Base-by-base conservation (phyloP, 1,140 invertebrate genomes). In the Agrypnia vestita region DNA sequence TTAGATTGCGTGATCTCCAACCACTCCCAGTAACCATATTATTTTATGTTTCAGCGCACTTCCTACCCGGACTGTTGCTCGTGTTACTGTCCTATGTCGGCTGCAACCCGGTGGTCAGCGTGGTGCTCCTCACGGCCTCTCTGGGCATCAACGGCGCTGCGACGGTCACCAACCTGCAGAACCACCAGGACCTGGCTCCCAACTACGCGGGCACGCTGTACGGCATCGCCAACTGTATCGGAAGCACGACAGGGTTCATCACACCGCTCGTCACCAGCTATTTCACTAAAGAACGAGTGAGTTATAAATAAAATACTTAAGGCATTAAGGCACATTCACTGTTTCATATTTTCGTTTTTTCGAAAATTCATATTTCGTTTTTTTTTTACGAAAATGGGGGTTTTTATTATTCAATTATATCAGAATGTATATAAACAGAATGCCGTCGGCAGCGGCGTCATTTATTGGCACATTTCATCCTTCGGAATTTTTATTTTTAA, bases 131-230 rank as follows among this genome's bases (percentile, higher is more conserved):
- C 78, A 94, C 94, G 12, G 84, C 94, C 53, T 95, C 95, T 0
- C 90, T 97, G 82, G 93, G 95, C 0, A 91, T 95, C 17, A 96
- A 96, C 80, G 96, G 96, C 0, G 95, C 96, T 53, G 94, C 94
- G 0, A 95, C 95, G 19, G 90, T 95, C 69, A 96, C 95, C 0
- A 97, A 92, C 87, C 90, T 95, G 84, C 93, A 95, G 84, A 97
- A 97, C 85, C 94, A 96, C 80, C 93, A 97, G 87, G 95, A 96
- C 87, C 88, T 97, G 47, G 94, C 95, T 0, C 89, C 89, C 0
- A 96, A 95, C 86, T 95, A 92, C 88, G 96, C 96, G 17, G 94
- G 94, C 49, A 93, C 93, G 0, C 85, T 95, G 9, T 95, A 94
- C 78, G 94, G 94, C 17, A 92, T 95, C 51, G 93, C 94, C 75